Percentiles rank a stretch among this genome's conserved stretches.
Conservation (phyloP, 2,888 invertebrate species). For the Strigamia maritima region DNA sequence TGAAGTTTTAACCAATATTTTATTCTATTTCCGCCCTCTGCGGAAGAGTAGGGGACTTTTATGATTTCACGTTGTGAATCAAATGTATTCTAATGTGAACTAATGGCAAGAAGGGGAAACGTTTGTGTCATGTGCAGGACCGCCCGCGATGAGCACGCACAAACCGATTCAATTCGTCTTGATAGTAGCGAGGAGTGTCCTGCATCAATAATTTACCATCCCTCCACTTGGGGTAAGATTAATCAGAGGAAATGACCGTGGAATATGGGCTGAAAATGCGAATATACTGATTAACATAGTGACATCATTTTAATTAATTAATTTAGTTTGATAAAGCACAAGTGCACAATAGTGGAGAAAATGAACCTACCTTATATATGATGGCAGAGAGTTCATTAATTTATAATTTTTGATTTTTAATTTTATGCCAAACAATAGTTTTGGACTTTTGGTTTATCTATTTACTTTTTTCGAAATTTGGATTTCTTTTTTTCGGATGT, state of each 20-base stretch:
- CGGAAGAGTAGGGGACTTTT: neutral
- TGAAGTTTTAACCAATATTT: too few species aligned
- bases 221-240: slow-evolving; percentile 23
- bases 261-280: neutral
- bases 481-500: neutral
- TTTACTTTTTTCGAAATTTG: too few species aligned
- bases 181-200: slow-evolving; percentile 26
- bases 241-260: slow-evolving; percentile 25
- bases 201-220: slow-evolving; percentile 18
- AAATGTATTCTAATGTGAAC: slow-evolving; percentile 18
- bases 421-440: too few species aligned
- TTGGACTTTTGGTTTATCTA: neutral
- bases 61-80: slow-evolving; percentile 26
- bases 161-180: slow-evolving; percentile 25
- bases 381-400: too few species aligned
- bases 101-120: slow-evolving; percentile 34
- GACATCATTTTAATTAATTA: neutral
- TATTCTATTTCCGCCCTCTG: neutral
- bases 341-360: too few species aligned
- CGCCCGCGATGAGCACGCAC: slow-evolving; percentile 30
- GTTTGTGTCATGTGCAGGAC: slow-evolving; percentile 30
- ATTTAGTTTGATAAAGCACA: too few species aligned
- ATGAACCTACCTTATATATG: too few species aligned
- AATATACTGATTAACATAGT: neutral
- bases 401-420: too few species aligned